A percentile compares a stretch with the other conserved stretches of the same genome.
Conservation (phyloP, 2,888 invertebrate genomes). For the Lepas anatifera region DNA sequence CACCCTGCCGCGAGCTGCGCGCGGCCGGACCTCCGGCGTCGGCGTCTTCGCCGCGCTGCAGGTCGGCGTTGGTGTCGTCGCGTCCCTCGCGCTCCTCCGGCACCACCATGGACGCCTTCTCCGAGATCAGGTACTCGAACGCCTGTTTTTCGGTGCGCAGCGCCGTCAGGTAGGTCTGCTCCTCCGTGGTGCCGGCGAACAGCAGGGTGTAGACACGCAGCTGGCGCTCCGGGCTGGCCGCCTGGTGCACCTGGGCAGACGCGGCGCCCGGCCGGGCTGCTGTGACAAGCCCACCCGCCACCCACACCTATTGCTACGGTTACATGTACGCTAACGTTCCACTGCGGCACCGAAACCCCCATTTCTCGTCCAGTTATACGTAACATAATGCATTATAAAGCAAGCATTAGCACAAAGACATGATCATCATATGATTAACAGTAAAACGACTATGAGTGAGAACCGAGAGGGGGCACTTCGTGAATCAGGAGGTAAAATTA, state of each 20-base stretch:
- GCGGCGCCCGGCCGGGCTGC: too few relatives aligned
- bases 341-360: too few relatives aligned
- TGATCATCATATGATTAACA: too few relatives aligned
- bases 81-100: constrained; percentile 73
- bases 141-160: constrained; percentile 85
- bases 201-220: constrained; percentile 77
- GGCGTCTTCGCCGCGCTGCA: constrained; percentile 33
- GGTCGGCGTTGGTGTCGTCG: constrained; percentile 28
- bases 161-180: constrained; percentile 86
- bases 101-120: constrained; percentile 83
- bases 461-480: too few relatives aligned
- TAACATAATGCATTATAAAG: too few relatives aligned
- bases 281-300: too few relatives aligned
- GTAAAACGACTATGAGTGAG: too few relatives aligned
- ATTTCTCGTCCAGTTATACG: too few relatives aligned
- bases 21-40: constrained; percentile 29
- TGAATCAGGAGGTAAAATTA: too few relatives aligned
- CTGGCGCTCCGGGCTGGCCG: constrained; percentile 29
- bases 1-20: constrained; percentile 32
- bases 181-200: constrained; percentile 87
- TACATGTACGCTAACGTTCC: too few relatives aligned
- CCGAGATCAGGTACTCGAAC: constrained; percentile 80
- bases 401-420: too few relatives aligned
- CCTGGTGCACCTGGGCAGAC: constrained; percentile 44
- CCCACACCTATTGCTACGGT: too few relatives aligned